A percentile compares a stretch with the other conserved stretches of the same genome.
These are phyloP conservation scores for Corythornis leucogaster DNA, from an alignment of 2,797 vertebrate species.

Conservation along the genomic window DNA sequence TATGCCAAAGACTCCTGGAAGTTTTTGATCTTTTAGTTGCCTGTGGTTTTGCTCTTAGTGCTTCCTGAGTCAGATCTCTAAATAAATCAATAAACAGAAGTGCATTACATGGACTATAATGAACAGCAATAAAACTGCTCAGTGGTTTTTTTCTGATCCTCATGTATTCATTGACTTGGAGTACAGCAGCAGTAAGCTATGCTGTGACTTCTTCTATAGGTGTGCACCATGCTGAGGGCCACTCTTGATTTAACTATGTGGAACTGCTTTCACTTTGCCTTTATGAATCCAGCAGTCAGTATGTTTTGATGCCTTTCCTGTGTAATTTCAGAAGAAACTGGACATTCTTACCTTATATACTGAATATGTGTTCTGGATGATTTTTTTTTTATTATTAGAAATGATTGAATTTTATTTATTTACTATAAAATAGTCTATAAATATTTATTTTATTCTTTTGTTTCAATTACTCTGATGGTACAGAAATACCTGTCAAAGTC, in stretches of 20 bases:
- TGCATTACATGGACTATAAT: neutral
- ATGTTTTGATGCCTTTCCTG: neutral
- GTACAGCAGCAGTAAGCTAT: neutral
- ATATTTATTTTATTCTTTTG: neutral
- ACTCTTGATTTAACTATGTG: neutral
- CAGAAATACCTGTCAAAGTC: neutral
- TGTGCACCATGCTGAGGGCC: neutral
- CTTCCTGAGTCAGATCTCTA: neutral
- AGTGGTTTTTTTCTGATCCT: neutral
- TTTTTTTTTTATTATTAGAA: neutral
- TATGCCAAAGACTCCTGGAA: neutral
- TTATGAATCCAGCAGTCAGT: neutral
- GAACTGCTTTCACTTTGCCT: neutral
- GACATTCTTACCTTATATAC: neutral
- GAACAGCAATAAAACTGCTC: neutral
- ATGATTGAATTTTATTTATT: neutral
- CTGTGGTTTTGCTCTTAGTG: neutral
- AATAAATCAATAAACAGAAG: neutral
- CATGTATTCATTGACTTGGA: neutral
- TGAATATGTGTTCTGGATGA: neutral
- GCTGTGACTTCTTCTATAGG: neutral
- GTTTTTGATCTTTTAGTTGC: neutral
- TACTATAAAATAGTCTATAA: neutral
- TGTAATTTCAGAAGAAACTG: neutral
- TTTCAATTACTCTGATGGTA: neutral